These are phyloP conservation scores for Tenualosa thibaudeaui DNA, from an alignment of 2,797 vertebrate genomes.

Conservation along the genomic window DNA sequence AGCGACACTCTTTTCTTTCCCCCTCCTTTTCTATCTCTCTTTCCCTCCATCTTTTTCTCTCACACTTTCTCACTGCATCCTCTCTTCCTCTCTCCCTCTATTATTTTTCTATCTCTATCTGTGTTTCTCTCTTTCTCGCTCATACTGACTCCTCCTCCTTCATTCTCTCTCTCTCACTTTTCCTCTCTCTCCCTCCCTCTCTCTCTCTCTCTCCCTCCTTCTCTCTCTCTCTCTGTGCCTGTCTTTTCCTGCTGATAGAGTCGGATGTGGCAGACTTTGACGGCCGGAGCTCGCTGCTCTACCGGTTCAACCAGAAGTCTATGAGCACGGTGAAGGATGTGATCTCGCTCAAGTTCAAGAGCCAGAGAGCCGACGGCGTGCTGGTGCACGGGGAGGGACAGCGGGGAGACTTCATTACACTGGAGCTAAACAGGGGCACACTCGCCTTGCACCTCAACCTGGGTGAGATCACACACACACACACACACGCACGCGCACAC, in stretches of 20 bases:
- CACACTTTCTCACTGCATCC: neutral
- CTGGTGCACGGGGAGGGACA: conserved; percentile 91
- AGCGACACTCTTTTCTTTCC: neutral
- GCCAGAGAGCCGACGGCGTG: conserved; percentile 85
- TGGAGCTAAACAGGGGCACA: conserved; percentile 86
- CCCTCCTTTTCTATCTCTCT: neutral
- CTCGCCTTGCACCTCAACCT: conserved; percentile 87
- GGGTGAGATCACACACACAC: conserved; percentile 69
- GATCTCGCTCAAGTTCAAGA: conserved; percentile 94
- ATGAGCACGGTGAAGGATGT: conserved; percentile 85
- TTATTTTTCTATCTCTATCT: neutral
- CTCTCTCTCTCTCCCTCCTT: neutral
- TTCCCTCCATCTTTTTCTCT: neutral
- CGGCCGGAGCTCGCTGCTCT: conserved; percentile 87
- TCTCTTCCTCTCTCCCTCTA: neutral
- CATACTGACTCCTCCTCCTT: neutral
- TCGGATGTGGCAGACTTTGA: conserved; percentile 91
- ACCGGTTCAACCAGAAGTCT: conserved; percentile 86
- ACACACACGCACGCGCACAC: neutral
- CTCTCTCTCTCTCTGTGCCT: neutral
- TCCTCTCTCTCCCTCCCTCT: neutral
- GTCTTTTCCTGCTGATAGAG: conserved; percentile 63
- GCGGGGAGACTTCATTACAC: conserved; percentile 86
- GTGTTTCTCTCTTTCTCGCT: neutral
- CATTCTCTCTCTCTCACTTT: neutral